phyloP scores from a whole-genome alignment of 2,888 invertebrate species.

The Synergus laeviventris region DNA sequence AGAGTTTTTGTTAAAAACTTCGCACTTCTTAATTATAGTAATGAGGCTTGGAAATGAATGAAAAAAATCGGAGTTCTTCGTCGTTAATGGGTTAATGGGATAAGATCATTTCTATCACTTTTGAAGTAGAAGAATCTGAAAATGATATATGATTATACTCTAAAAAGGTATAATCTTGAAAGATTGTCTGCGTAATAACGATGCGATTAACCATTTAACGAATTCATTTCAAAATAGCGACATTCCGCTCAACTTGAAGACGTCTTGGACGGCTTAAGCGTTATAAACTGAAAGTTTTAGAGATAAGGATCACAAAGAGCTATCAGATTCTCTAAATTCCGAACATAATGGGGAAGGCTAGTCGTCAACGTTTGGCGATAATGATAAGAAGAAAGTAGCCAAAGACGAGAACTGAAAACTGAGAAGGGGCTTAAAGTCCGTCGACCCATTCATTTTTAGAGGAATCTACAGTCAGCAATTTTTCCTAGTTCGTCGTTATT shows the following conservation, averaged over 20 bases:
- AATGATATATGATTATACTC: neutral
- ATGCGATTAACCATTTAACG: neutral
- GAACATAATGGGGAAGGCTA: neutral
- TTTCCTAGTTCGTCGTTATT: neutral
- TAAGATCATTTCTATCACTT: no score
- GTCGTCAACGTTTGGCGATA: neutral
- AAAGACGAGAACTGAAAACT: neutral
- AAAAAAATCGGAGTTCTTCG: no score
- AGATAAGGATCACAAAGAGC: neutral
- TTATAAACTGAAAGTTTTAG: neutral
- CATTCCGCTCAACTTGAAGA: conserved; percentile 1
- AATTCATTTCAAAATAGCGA: neutral
- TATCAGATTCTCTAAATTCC: conserved; percentile 19
- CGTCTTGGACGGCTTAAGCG: neutral
- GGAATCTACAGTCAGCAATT: neutral
- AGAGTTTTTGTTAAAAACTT: no score
- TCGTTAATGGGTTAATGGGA: no score
- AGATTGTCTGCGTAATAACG: neutral
- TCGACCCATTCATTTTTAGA: neutral
- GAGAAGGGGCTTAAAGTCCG: neutral
- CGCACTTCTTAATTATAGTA: no score
- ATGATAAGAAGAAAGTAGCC: neutral
- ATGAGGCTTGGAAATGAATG: no score
- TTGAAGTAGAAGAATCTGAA: no score
- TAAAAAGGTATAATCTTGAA: neutral